Evolutionary conservation across 2,888 invertebrate species (phyloP), one percentile per base, ranked within the genome.

Genomic region (Caenorhabditis doughertyi): DNA sequence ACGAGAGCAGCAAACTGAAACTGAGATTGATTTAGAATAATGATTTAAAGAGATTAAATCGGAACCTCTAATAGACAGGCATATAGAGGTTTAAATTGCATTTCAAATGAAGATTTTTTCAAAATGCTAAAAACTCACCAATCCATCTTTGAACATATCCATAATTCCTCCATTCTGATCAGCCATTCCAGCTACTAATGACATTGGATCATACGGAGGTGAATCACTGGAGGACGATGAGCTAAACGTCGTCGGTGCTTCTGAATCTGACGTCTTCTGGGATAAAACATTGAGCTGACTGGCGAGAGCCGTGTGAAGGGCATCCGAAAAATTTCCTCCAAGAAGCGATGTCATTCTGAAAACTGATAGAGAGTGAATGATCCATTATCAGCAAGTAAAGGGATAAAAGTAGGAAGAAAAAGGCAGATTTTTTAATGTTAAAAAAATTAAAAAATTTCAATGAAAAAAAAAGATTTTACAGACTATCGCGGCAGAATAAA

Each of bases 91-190:
- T n/a, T n/a, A n/a, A n/a, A n/a, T n/a, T n/a, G n/a, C n/a, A n/a
- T n/a, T n/a, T n/a, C n/a, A n/a, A n/a, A n/a, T n/a, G n/a, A n/a
- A n/a, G n/a, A n/a, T n/a, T n/a, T n/a, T n/a, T n/a, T 32, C 32
- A 27, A 18, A 55, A 7, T 27, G 18, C 29, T 18, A 32, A 55
- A 60, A 35, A 51, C 64, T 44, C 13, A 67, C 74, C 58, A 76
- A 49, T 35, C 74, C 67, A 35, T 76, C 74, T n/a, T 76, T 76
- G 42, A 76, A 76, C 67, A 76, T 67, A 18, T 76, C 74, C 49
- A 76, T 25, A 9, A 64, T 56, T 35, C 42, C 32, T 11, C 67
- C 65, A 35, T 25, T 58, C 23, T 76, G 55, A 8, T 62, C 74
- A 13, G 18, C 39, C 13, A 62, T 55, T 23, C 62, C 73, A 25